Evolutionary conservation across 2,797 vertebrate genomes (phyloP), one percentile per base, ranked within the genome.

Genomic region (Helicolenus hilgendorfi): DNA sequence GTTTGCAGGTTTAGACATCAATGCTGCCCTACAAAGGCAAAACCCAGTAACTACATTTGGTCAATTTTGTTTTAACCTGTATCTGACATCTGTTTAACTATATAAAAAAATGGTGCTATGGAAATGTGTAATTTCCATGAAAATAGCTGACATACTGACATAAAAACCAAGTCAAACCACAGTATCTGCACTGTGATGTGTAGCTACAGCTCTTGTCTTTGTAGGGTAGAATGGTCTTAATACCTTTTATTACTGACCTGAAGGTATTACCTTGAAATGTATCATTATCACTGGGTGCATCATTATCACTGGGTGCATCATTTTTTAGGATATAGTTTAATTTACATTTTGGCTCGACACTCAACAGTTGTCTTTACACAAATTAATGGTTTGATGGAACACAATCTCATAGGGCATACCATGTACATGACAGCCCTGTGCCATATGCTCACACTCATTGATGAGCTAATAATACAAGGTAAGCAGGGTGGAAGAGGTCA

Each of bases 341-440:
- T n/a, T 56, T 69, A 55, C 8, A 58, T 27, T 65, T 53, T 64
- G 2, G 36, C 3, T 62, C 0, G 0, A 64, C 86, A 90, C 84
- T 91, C 83, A 88, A 89, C 76, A 86, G 38, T 64, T 83, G 72
- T 70, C 75, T 65, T 72, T 24, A 67, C 4, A 81, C 27, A 62
- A 45, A 24, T 10, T 0, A 80, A 8, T 4, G 0, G 33, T 49
- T 35, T 55, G 10, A 26, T 26, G 1, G 4, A 27, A 29, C 20
- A 24, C 56, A 63, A 59, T 29, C 7, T 38, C 18, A 41, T 0
- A 20, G 2, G 1, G 58, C 4, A 80, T 8, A 64, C 1, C 3
- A 27, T 31, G 26, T 55, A 69, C 9, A 78, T 2, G 11, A 18
- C 5, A 73, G 26, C 8, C 35, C n/a, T 20, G 13, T 26, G 7